A percentile compares a stretch with the other conserved stretches of the same genome.
phyloP scores from a whole-genome alignment of 1,140 invertebrate genomes.

The Meloidogyne hapla region DNA sequence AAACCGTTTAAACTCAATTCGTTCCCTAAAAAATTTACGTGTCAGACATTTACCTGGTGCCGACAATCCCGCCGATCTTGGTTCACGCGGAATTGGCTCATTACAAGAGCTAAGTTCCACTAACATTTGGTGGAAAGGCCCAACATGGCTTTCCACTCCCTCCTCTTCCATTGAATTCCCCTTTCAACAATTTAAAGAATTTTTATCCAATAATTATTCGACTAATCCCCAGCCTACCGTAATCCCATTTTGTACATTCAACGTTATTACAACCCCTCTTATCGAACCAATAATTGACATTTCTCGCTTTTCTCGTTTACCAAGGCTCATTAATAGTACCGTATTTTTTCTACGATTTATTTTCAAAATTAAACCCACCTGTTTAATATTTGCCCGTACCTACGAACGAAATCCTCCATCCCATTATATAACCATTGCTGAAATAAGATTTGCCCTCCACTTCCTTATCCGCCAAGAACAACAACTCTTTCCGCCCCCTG shows the following conservation, averaged over 20 bases:
- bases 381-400: no score
- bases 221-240: no score
- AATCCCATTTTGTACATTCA: not conserved
- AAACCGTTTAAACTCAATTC: not conserved
- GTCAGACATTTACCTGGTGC: not conserved
- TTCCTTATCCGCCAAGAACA: not conserved
- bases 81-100: not conserved
- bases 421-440: not conserved
- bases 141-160: not conserved
- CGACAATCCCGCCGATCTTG: slow-evolving; percentile 4
- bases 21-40: not conserved
- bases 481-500: not conserved
- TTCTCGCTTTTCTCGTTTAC: not conserved
- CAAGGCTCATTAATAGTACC: not conserved
- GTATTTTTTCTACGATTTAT: not conserved
- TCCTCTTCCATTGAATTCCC: no score
- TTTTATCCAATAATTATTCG: not conserved
- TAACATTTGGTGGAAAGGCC: not conserved
- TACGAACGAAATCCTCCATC: no score
- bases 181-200: no score
- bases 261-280: not conserved
- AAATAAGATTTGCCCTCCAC: not conserved
- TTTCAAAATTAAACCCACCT: not conserved
- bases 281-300: not conserved
- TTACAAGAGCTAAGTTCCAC: not conserved